Evolutionary conservation across 1,140 invertebrate species (phyloP).

Genomic region (Zeugodacus cucurbitae): DNA sequence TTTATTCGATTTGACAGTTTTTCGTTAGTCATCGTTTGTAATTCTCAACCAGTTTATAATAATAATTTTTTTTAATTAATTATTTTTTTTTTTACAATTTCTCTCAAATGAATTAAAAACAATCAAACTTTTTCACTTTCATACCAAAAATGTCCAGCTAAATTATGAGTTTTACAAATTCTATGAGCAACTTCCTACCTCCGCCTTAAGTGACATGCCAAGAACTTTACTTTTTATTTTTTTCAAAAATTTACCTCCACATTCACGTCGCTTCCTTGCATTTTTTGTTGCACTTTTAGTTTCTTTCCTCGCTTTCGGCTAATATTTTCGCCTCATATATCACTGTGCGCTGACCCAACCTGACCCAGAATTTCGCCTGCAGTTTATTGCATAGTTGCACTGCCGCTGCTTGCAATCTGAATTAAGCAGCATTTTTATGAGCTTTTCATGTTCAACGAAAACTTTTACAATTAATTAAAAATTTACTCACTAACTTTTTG

Average conservation of each 20-base stretch:
- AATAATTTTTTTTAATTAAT: no score
- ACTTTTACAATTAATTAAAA: conserved; percentile 35
- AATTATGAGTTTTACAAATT: no score
- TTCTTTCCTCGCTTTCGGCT: neutral
- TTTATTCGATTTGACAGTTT: no score
- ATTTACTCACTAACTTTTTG: conserved; percentile 6
- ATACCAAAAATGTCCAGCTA: no score
- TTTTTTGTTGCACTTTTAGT: neutral
- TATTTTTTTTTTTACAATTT: no score
- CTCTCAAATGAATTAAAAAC: no score
- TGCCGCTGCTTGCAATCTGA: neutral
- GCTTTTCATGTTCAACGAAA: neutral
- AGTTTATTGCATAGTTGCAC: neutral
- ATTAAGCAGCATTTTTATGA: conserved; percentile 26
- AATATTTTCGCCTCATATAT: neutral
- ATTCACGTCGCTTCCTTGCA: neutral
- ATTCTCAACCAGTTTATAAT: no score
- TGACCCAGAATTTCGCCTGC: neutral
- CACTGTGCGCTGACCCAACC: neutral
- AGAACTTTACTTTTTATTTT: neutral
- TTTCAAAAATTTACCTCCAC: neutral
- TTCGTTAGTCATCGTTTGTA: no score
- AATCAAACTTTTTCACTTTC: no score
- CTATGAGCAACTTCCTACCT: neutral
- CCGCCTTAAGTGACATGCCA: neutral